A percentile compares a stretch with the other conserved stretches of the same genome.
Conservation (phyloP, 2,888 invertebrate species). For the Ophonus ardosiacus region DNA sequence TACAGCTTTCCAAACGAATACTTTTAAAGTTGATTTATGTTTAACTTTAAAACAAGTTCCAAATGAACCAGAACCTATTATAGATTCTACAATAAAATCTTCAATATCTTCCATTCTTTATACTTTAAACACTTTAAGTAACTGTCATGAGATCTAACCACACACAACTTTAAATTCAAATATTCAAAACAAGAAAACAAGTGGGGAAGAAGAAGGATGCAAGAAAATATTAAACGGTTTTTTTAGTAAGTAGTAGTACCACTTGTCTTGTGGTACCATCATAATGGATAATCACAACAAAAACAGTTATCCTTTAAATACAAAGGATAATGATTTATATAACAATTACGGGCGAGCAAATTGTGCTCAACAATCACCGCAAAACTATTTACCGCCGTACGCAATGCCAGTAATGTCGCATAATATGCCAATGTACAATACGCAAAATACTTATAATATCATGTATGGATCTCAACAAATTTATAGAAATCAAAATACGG, state of each 20-base stretch:
- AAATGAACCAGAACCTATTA: constrained; percentile 59
- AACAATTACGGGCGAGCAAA: constrained; percentile 62
- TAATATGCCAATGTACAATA: constrained; percentile 65
- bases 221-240: too few relatives aligned
- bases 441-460: constrained; percentile 66
- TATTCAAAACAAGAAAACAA: background rate
- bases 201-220: too few relatives aligned
- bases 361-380: constrained; percentile 67
- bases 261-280: background rate
- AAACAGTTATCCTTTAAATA: constrained; percentile 20
- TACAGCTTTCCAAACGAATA: constrained; percentile 81
- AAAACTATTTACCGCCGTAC: constrained; percentile 63
- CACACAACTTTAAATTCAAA: background rate
- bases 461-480: constrained; percentile 66
- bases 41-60: constrained; percentile 79
- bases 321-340: constrained; percentile 63
- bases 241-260: background rate
- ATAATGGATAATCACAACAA: constrained; percentile 35
- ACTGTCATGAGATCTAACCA: too few relatives aligned
- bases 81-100: constrained; percentile 42
- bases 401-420: constrained; percentile 64
- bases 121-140: too few relatives aligned
- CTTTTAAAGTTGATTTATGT: constrained; percentile 77
- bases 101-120: constrained; percentile 45
- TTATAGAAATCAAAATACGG: constrained; percentile 65